Evolutionary conservation across 2,113 vertebrate species (phyloP).

Genomic region (Jaculus jaculus): DNA sequence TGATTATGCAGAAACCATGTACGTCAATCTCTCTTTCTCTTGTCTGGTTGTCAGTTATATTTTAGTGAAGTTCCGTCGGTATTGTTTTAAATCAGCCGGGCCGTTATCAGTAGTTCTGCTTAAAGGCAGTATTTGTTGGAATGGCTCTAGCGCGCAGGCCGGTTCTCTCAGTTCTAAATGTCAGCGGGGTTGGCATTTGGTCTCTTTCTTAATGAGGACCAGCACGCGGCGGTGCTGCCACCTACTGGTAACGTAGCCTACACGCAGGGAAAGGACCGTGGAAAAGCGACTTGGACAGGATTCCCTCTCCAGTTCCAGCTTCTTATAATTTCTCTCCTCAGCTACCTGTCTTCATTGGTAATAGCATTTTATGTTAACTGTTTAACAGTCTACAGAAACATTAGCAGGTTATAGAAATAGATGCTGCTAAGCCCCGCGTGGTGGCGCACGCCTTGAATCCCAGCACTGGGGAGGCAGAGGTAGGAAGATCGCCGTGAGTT

Average conservation of each 20-base stretch:
- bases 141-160: neutral
- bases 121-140: neutral
- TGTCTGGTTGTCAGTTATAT: neutral
- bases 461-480: too few species aligned
- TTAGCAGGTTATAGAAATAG: neutral
- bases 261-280: neutral
- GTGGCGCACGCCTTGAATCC: too few species aligned
- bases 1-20: neutral
- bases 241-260: slow-evolving; percentile 27
- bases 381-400: slow-evolving; percentile 32
- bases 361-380: neutral
- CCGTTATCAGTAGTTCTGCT: slow-evolving; percentile 34
- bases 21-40: neutral
- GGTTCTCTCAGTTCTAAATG: neutral
- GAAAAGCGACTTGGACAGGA: slow-evolving; percentile 5
- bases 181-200: neutral
- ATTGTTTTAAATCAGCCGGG: slow-evolving; percentile 36
- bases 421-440: too few species aligned
- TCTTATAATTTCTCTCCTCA: neutral
- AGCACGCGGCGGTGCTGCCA: slow-evolving; percentile 49
- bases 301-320: neutral
- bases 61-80: neutral
- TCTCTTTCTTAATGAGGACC: neutral
- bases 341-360: neutral
- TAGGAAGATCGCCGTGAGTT: too few species aligned